Conservation (phyloP, 2,888 invertebrate genomes). For the Eupithecia vulgata region DNA sequence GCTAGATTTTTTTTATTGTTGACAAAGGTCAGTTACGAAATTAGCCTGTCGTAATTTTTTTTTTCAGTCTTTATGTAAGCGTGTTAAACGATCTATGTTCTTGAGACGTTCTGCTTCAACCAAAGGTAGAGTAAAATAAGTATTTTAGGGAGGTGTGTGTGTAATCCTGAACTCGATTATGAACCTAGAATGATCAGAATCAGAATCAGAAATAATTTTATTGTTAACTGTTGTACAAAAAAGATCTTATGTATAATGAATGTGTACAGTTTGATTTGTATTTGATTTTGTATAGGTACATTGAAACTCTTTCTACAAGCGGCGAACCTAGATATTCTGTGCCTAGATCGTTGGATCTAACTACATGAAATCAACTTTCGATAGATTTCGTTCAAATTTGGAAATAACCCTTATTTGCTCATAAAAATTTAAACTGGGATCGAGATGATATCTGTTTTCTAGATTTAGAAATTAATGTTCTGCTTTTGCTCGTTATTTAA, state of each 20-base stretch:
- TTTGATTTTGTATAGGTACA: too few species aligned
- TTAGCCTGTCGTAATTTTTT: neutral
- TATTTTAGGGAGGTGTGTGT: too few species aligned
- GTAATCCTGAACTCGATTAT: too few species aligned
- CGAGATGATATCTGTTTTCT: neutral
- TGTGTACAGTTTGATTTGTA: too few species aligned
- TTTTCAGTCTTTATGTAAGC: neutral
- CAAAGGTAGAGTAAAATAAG: too few species aligned
- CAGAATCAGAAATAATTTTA: too few species aligned
- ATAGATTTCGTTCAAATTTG: neutral
- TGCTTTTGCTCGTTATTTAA: neutral
- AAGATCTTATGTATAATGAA: too few species aligned
- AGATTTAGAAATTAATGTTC: neutral
- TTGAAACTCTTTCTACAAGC: too few species aligned
- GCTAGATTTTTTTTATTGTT: neutral
- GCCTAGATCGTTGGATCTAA: too few species aligned
- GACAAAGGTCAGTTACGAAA: neutral
- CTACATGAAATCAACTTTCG: neutral
- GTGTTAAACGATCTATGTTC: neutral
- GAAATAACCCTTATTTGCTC: neutral
- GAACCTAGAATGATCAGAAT: too few species aligned
- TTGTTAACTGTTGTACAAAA: too few species aligned
- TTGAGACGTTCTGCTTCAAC: neutral
- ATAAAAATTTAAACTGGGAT: neutral
- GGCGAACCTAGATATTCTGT: too few species aligned